Base-by-base conservation (phyloP, 2,888 invertebrate genomes). In the Microdon myrmicae region DNA sequence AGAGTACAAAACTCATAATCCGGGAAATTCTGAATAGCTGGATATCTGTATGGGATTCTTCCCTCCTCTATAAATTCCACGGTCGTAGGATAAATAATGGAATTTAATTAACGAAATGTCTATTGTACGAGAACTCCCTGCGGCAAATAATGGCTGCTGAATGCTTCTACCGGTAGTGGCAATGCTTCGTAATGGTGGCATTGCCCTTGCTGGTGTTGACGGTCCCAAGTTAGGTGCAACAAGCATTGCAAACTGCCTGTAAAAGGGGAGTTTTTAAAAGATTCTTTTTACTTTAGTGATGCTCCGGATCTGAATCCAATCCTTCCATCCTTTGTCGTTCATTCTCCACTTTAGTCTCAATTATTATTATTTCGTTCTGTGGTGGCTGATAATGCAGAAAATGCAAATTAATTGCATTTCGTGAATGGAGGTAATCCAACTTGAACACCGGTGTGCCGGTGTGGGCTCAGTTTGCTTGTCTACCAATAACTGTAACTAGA, bases 351-450 rank as follows among this genome's bases (percentile, higher is more conserved):
- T 51, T 43, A 37, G 58, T 51, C 47, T 64, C 64, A 43, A 41
- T 64, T 64, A 64, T 64, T 64, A 53, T 64, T 64, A 64, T 64
- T 64, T 64, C 64, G 64, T 53, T 64, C 58, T 58, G 64, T 47
- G 58, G 64, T 53, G 51, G 64, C 64, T 64, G 64, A 64, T 64
- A 64, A 64, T 64, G 64, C 64, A 64, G 64, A 64, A 64, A 64
- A 64, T 64, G 64, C 58, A 58, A 64, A 64, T 64, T 64, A 64
- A 64, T 64, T 64, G 51, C 64, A 64, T 64, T 64, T 64, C 51
- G 43, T 51, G 51, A 64, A 64, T 58, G 64, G 45, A 64, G 53
- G 64, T 64, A 64, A 64, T 64, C 64, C 64, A 64, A 53, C 41
- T 53, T 43, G 58, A 64, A 58, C 64, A 58, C 58, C 41, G 37